Evolutionary conservation across 2,113 vertebrate genomes (phyloP), one percentile per base, ranked within the genome.

Genomic region (Macquaria ambigua): DNA sequence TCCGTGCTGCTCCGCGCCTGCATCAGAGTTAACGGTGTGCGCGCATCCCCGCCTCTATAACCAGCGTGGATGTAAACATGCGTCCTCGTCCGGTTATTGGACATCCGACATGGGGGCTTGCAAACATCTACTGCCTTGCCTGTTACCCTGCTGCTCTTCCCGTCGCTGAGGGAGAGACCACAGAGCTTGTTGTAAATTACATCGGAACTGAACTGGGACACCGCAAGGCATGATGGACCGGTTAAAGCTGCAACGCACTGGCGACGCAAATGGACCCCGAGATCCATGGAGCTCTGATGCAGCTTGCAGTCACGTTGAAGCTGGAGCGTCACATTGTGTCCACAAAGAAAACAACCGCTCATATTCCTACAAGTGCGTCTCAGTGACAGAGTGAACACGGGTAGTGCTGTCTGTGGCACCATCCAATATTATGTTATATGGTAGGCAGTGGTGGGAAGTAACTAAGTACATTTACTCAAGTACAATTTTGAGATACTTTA

Each of bases 141-240:
- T 25, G 39, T 39, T 10, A 14, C 16, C 56, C 39, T 5, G 43
- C 78, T 25, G 31, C 61, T 63, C 67, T 64, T 83, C 18, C 63
- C 79, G 28, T 37, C 72, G 56, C 0, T 10, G 82, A 37, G 48
- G 64, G 28, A 69, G 23, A 69, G 23, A 69, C 52, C 61, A 77
- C 63, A 50, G 58, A 5, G 68, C 46, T 20, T 9, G 87, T 81
- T 66, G 88, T 79, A 82, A 86, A 91, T 91, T 50, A 91, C 90
- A 79, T 85, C 59, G 83, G 88, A 87, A 83, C 91, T 88, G 77
- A 91, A 91, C 37, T 92, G 93, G 94, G 93, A 92, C 94, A 92
- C 91, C 92, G 95, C 94, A 94, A 95, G 91, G 95, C 94, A 95
- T 94, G 89, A 91, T 89, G 95, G 94, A 94, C 89, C 89, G 31